A percentile compares a stretch with the other conserved stretches of the same genome.
phyloP scores from a whole-genome alignment of 1,140 invertebrate genomes.

The Papilio polytes region DNA sequence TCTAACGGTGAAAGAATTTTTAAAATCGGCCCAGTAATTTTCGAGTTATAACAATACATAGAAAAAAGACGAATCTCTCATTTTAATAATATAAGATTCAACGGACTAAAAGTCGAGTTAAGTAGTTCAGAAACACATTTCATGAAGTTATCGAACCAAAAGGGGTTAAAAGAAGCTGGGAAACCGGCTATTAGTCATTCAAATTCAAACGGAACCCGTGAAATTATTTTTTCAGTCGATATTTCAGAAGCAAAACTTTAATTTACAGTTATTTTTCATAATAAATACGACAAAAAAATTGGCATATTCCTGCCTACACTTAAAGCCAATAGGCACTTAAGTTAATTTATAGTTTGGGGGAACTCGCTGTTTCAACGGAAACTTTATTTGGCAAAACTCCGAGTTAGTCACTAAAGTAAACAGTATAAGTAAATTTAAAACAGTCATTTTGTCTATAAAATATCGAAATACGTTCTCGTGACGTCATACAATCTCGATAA shows the following conservation, averaged over 20 bases:
- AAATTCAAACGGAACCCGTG: too few species aligned
- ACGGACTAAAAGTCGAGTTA: too few species aligned
- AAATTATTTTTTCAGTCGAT: too few species aligned
- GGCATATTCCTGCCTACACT: neutral
- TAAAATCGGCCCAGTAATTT: too few species aligned
- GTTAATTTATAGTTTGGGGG: neutral
- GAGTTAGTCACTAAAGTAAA: neutral
- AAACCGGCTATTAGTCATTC: too few species aligned
- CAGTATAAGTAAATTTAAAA: neutral
- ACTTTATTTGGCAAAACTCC: constrained; percentile 13
- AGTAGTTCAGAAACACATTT: too few species aligned
- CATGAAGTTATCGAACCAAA: too few species aligned
- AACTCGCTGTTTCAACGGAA: neutral
- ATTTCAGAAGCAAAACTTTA: neutral
- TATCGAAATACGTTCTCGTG: neutral
- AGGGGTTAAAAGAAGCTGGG: too few species aligned
- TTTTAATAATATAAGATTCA: too few species aligned
- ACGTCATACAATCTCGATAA: neutral
- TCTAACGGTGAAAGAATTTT: too few species aligned
- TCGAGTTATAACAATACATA: too few species aligned
- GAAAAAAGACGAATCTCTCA: too few species aligned
- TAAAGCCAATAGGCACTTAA: constrained; percentile 12
- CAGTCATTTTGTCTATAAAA: neutral
- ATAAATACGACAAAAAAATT: neutral
- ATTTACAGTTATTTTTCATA: neutral